These are phyloP conservation scores for Scolopax mira DNA, from an alignment of 2,113 vertebrate genomes.

Conservation along the genomic window DNA sequence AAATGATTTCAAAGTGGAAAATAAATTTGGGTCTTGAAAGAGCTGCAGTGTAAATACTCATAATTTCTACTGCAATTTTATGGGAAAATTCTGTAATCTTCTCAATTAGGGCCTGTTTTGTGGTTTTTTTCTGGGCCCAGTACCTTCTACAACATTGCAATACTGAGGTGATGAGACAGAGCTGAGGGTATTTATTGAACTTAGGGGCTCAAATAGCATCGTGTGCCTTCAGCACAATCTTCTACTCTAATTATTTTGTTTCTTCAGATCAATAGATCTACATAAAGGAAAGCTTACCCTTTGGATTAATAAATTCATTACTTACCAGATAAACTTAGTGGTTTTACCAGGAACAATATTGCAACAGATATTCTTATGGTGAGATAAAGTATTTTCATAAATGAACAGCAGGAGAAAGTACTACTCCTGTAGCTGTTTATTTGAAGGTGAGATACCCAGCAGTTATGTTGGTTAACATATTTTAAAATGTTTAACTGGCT, in stretches of 20 bases:
- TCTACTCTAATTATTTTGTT: background rate
- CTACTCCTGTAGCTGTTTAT: background rate
- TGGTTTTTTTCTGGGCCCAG: background rate
- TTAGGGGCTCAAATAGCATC: background rate
- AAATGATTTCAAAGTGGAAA: background rate
- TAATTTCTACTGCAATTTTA: background rate
- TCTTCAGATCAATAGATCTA: background rate
- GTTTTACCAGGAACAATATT: background rate
- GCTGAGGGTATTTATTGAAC: background rate
- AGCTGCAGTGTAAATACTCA: background rate
- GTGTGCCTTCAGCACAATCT: background rate
- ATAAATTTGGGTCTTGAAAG: background rate
- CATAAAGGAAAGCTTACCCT: background rate
- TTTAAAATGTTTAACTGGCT: constrained; percentile 37
- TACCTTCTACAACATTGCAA: background rate
- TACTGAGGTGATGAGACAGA: background rate
- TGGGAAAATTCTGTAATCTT: background rate
- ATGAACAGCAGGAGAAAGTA: background rate
- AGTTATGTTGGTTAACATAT: background rate
- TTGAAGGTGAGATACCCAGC: background rate
- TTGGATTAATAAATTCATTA: background rate
- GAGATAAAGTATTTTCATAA: background rate
- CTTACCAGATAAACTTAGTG: background rate
- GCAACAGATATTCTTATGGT: background rate
- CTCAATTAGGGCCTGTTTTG: background rate